phyloP scores from a whole-genome alignment of 2,113 vertebrate genomes.

The Oceanites oceanicus region DNA sequence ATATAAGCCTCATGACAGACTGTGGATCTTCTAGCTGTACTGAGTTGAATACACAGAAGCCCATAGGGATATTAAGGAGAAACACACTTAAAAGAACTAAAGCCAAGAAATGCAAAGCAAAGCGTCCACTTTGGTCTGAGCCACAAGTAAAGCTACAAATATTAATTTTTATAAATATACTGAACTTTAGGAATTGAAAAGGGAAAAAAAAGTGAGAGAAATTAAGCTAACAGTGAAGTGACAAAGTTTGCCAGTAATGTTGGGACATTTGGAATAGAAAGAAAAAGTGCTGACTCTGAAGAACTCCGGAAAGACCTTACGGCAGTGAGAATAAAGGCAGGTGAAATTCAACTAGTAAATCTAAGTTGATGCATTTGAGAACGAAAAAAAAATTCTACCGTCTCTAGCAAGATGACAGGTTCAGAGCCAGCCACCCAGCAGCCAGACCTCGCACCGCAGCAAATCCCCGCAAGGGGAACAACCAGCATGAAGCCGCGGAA shows the following conservation, averaged over 20 bases:
- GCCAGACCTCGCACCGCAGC: not conserved
- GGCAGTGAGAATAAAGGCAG: not conserved
- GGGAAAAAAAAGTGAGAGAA: not conserved
- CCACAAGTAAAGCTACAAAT: not conserved
- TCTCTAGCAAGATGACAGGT: not conserved
- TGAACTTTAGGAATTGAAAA: not conserved
- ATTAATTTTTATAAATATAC: not conserved
- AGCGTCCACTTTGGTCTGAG: accelerated
- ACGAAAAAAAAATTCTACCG: not conserved
- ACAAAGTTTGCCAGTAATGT: not conserved
- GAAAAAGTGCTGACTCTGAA: not conserved
- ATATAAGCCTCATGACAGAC: not conserved
- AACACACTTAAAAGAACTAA: not conserved
- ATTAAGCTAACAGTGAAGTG: not conserved
- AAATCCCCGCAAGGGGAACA: accelerated
- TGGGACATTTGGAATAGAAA: not conserved
- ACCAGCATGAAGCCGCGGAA: not conserved
- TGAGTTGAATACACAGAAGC: not conserved
- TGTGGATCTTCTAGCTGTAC: not conserved
- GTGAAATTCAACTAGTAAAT: not conserved
- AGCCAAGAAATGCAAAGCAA: not conserved
- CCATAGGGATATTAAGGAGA: accelerated
- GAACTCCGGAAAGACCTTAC: not conserved
- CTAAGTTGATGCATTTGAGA: accelerated
- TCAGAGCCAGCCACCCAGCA: not conserved